These are phyloP conservation scores for Apotomis capreana DNA, from an alignment of 2,888 invertebrate species.

Conservation along the genomic window DNA sequence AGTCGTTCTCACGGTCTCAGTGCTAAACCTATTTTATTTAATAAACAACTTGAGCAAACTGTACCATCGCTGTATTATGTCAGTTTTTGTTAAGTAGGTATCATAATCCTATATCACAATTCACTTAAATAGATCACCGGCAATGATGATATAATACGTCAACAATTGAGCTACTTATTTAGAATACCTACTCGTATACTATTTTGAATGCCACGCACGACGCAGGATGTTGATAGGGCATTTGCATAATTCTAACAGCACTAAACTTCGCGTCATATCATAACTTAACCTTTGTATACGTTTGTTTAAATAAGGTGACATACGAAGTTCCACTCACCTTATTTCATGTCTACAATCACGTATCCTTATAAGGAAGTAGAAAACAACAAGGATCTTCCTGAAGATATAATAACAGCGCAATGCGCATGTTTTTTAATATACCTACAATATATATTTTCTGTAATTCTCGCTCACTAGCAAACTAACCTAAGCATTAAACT, in stretches of 20 bases:
- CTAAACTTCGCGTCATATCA: constrained; percentile 41
- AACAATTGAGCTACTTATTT: constrained; percentile 58
- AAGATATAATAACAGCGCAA: background rate
- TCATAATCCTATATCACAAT: background rate
- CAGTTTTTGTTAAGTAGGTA: too few relatives aligned
- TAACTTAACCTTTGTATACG: background rate
- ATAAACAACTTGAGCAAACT: too few relatives aligned
- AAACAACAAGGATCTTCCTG: constrained; percentile 2
- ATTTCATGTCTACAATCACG: background rate
- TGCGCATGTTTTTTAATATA: background rate
- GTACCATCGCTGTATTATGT: background rate
- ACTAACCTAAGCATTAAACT: background rate
- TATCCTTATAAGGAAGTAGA: constrained; percentile 5
- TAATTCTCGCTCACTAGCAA: background rate
- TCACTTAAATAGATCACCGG: constrained; percentile 49
- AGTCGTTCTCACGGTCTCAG: too few relatives aligned
- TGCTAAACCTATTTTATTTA: too few relatives aligned
- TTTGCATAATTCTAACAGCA: constrained; percentile 67
- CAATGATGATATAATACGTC: constrained; percentile 55
- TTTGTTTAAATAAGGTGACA: background rate
- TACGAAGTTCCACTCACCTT: background rate
- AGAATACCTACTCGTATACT: constrained; percentile 53
- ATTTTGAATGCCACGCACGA: constrained; percentile 68
- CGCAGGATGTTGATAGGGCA: constrained; percentile 76
- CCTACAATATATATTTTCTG: background rate